These are phyloP conservation scores for Leptothorax acervorum DNA, from an alignment of 2,888 invertebrate genomes.

Conservation along the genomic window DNA sequence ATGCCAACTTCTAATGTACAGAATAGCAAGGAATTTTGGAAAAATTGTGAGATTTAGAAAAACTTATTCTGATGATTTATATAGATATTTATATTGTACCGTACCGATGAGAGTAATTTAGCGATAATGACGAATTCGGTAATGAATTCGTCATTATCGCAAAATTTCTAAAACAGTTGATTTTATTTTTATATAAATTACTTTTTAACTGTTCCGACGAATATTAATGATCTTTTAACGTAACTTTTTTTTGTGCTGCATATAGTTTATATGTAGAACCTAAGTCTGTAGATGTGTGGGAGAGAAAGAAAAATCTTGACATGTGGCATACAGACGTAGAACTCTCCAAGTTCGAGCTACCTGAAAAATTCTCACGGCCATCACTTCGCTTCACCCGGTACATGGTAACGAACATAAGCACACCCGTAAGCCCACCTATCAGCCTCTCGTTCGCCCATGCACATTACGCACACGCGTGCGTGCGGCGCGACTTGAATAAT, in stretches of 20 bases:
- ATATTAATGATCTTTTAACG: not conserved
- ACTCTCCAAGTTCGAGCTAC: not conserved
- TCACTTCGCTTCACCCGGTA: slow-evolving; percentile 68
- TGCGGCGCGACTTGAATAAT: slow-evolving; percentile 65
- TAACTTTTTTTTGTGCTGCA: not conserved
- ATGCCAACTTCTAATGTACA: not conserved
- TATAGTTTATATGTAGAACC: not conserved
- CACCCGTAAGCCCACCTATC: slow-evolving; percentile 74
- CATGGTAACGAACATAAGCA: slow-evolving; percentile 61
- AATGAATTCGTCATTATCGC: not conserved
- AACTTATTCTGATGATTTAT: not conserved
- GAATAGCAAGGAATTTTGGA: not conserved
- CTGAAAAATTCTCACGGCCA: slow-evolving; percentile 27
- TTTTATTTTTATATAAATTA: not conserved
- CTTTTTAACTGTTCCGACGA: not conserved
- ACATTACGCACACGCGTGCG: slow-evolving; percentile 73
- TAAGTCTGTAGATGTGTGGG: not conserved
- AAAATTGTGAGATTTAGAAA: not conserved
- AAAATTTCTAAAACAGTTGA: not conserved
- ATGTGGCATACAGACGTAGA: not conserved
- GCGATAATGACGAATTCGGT: not conserved
- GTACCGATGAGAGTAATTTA: not conserved
- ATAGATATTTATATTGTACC: not conserved
- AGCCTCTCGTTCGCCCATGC: slow-evolving; percentile 74
- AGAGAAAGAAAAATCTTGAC: not conserved